Base-by-base conservation (phyloP, 2,888 invertebrate genomes). In the Hirtodrosophila alboralis region DNA sequence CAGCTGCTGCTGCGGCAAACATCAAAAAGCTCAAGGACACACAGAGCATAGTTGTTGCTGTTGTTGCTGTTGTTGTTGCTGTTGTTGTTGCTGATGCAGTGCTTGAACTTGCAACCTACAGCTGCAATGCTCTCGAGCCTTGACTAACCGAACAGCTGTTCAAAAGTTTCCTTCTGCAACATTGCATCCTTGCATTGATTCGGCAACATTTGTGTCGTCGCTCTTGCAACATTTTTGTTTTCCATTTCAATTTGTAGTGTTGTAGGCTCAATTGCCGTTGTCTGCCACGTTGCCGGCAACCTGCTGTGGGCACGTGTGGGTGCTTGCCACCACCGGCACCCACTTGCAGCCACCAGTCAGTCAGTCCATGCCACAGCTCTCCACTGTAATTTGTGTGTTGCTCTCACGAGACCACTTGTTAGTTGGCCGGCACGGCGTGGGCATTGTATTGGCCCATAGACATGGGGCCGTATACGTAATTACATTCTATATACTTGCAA, bases 351-450 rank as follows among this genome's bases (percentile, higher is more conserved):
- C 31, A 26, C 48, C 8, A 33, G 18, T 4, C 49, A 13, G 12
- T 1, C 23, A 27, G 31, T n/a, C n/a, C 36, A 23, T n/a, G 30
- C 43, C 33, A n/a, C 59, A 40, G 47, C 58, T 53, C 40, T 27
- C 54, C 12, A 40, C 37, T 33, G 37, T 41, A 26, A 28, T 61
- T 49, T 44, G 43, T 44, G 43, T 31, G 43, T 18, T 33, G 43
- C 56, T 61, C 51, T 56, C 51, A 53, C 38, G 57, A 43, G 54
- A 75, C 75, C 75, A 81, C 78, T 77, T 77, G 76, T 79, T 84
- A 66, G 49, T 36, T 10, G 28, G 51, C 61, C 45, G 43, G 57
- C 58, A 34, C 37, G 10, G 59, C 74, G 84, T 70, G 76, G 73
- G 76, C 57, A 47, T 45, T 16, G 36, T 38, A n/a, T 21, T 13